Evolutionary conservation across 2,888 invertebrate genomes (phyloP), one percentile per base, ranked within the genome.

Genomic region (Perithous albicinctus): DNA sequence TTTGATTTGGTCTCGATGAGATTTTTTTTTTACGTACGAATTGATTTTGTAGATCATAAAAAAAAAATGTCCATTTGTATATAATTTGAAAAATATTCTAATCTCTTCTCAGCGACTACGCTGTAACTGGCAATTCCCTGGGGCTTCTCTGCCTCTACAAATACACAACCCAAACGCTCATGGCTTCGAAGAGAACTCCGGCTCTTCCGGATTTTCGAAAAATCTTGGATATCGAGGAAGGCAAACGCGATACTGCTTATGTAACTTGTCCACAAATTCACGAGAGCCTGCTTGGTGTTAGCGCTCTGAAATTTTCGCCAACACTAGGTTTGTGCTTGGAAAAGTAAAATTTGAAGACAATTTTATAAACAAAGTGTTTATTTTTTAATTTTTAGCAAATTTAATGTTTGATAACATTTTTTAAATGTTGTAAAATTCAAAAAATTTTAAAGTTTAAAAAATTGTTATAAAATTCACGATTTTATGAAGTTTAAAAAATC

Each of bases 241-340:
- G 67, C 20, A 77, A 78, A 1, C 61, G 67, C 1, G 80, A 75
- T 32, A 85, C 87, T 20, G 75, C 63, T 59, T 87, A 89, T 7
- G 72, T 87, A 3, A 89, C 87, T 0, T 86, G 85, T 63, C 83
- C 85, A 0, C 70, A 82, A 20, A 80, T n/a, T 1, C 77, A 86
- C 35, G 79, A 86, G 23, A 81, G 51, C 43, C 61, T 85, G 32
- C 77, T 67, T 5, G 77, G 81, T 0, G 72, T 90, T 4, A 88
- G 87, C 2, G 80, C 73, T 29, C 75, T 95, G 1, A 93, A 94
- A 88, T 95, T 94, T 90, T 94, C 95, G 0, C 94, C 94, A 8
- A 43, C 26, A 0, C 93, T 93, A 91, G 94, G 95, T 95, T 87
- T 83, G 54, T 26, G 18, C 7, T 75, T 63, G 61, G 29, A 64